A percentile compares a stretch with the other conserved stretches of the same genome.
Evolutionary conservation across 2,113 vertebrate genomes (phyloP).

Genomic region (Notothenia rossii): DNA sequence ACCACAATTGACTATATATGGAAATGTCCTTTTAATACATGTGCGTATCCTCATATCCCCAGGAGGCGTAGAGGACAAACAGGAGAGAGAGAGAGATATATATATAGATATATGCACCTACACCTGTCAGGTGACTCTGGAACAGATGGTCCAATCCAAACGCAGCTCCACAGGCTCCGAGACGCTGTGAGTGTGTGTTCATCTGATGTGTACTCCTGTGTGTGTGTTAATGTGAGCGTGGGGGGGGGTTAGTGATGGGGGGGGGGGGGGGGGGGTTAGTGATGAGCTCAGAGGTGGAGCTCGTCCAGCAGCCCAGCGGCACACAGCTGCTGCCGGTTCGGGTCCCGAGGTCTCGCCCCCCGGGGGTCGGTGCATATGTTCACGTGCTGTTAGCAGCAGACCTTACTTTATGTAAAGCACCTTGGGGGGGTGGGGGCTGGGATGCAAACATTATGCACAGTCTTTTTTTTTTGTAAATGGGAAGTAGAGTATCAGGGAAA

Average conservation of each 20-base stretch:
- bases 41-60: neutral
- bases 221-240: constrained; percentile 21
- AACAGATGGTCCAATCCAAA: constrained; percentile 79
- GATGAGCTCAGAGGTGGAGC: constrained; percentile 71
- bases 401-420: constrained; percentile 27
- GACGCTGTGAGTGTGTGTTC: constrained; percentile 51
- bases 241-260: too few species aligned
- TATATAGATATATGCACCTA: constrained; percentile 41
- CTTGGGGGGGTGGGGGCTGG: neutral
- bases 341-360: constrained; percentile 50
- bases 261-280: neutral
- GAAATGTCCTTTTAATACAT: too few species aligned
- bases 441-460: neutral
- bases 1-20: constrained; percentile 2
- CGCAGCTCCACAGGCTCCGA: constrained; percentile 54
- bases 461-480: too few species aligned
- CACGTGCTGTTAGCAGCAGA: constrained; percentile 45
- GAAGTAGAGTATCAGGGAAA: too few species aligned
- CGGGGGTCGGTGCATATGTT: constrained; percentile 48
- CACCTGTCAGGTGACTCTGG: constrained; percentile 78
- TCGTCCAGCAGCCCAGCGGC: constrained; percentile 67
- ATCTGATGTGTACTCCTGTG: constrained; percentile 10
- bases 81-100: constrained; percentile 28
- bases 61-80: constrained; percentile 51
- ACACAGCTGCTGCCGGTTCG: constrained; percentile 64